These are phyloP conservation scores for Choloepus hoffmanni DNA, from an alignment of 2,113 vertebrate species.

Conservation along the genomic window DNA sequence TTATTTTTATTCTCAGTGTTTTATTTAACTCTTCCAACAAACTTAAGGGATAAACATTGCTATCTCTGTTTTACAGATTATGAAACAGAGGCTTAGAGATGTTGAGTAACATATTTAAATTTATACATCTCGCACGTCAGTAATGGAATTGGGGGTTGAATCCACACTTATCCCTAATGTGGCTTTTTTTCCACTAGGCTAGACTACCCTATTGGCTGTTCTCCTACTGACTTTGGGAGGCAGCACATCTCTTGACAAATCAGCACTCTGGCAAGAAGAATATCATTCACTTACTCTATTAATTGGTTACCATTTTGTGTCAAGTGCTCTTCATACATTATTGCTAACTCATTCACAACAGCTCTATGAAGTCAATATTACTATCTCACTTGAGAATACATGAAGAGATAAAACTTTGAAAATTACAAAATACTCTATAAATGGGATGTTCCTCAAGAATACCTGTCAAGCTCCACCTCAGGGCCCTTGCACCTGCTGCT, in stretches of 20 bases:
- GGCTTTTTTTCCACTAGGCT: background rate
- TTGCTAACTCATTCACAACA: background rate
- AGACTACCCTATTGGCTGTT: fast-evolving
- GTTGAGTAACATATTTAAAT: background rate
- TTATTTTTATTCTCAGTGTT: background rate
- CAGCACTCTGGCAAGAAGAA: background rate
- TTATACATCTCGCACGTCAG: background rate
- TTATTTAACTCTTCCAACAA: background rate
- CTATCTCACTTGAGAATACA: background rate
- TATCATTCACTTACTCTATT: background rate
- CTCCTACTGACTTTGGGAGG: background rate
- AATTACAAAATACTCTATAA: background rate
- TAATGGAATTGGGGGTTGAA: background rate
- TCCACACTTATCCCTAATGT: fast-evolving
- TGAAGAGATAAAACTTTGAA: background rate
- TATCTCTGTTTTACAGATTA: background rate
- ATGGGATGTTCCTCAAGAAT: background rate
- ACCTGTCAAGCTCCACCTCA: background rate
- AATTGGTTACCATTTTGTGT: background rate
- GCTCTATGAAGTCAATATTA: background rate
- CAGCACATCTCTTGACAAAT: background rate
- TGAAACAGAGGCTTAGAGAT: background rate
- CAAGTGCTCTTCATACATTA: background rate
- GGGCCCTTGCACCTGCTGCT: background rate
- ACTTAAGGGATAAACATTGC: background rate